These are phyloP conservation scores for Emydoidea blandingii DNA, from an alignment of 2,797 vertebrate species.

Conservation along the genomic window DNA sequence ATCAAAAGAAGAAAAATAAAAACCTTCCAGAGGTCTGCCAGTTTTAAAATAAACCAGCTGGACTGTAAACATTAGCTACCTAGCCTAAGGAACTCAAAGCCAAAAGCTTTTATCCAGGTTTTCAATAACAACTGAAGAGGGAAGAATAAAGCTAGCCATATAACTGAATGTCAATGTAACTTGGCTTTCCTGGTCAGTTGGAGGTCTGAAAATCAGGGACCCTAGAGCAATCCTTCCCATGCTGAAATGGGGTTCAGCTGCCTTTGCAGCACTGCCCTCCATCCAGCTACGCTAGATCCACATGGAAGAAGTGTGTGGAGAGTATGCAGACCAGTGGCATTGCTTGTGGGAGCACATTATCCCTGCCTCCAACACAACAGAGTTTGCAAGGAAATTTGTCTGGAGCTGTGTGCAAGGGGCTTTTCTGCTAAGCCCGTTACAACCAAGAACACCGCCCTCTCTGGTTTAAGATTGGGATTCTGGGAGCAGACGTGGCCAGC, in stretches of 20 bases:
- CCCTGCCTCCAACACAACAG: background rate
- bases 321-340: background rate
- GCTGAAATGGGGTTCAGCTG: background rate
- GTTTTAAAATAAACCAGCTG: background rate
- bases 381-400: background rate
- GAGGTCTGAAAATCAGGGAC: background rate
- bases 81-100: background rate
- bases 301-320: background rate
- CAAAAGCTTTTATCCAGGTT: background rate
- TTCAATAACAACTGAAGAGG: background rate
- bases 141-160: background rate
- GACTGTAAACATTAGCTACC: background rate
- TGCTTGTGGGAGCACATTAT: background rate
- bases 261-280: background rate
- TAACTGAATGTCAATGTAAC: background rate
- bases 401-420: fast-evolving
- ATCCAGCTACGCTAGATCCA: background rate
- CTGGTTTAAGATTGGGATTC: background rate
- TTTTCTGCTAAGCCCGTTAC: background rate
- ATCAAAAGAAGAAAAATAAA: background rate
- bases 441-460: background rate
- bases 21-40: background rate
- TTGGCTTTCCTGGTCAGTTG: background rate
- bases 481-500: background rate
- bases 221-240: background rate